Conservation (phyloP, 2,888 invertebrate genomes). For the Tuberolachnus salignus region DNA sequence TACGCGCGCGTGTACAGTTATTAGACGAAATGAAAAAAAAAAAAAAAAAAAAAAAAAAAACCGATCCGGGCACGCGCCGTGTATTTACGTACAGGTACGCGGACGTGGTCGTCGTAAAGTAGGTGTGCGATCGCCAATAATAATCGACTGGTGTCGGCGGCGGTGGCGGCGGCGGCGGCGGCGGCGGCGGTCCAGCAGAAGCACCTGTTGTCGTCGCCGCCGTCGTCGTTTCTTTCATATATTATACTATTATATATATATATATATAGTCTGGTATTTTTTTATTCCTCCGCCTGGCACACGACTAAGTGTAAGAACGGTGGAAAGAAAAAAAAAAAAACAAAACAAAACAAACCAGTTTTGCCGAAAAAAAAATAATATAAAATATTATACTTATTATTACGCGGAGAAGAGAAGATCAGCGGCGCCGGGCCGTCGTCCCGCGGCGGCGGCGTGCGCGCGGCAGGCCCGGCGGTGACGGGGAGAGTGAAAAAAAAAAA, state of each 20-base stretch:
- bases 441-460: neutral
- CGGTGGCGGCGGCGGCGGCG: conserved; percentile 28
- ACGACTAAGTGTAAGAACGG: conserved; percentile 48
- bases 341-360: conserved; percentile 46
- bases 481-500: conserved; percentile 15
- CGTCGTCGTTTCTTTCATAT: neutral
- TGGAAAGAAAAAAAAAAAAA: neutral
- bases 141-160: conserved; percentile 42
- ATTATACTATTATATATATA: neutral
- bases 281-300: conserved; percentile 38
- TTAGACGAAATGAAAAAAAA: neutral
- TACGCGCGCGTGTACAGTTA: conserved; percentile 28
- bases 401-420: neutral
- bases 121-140: conserved; percentile 54
- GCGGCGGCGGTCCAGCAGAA: conserved; percentile 47
- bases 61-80: conserved; percentile 50
- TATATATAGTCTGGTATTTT: conserved; percentile 12
- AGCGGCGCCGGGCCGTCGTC: conserved; percentile 25
- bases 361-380: conserved; percentile 25
- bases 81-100: neutral
- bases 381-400: too few relatives aligned
- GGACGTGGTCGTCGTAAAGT: conserved; percentile 43
- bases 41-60: neutral
- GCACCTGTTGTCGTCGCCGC: conserved; percentile 45
- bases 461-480: neutral